phyloP scores from a whole-genome alignment of 2,797 vertebrate genomes.

The Sparus aurata region DNA sequence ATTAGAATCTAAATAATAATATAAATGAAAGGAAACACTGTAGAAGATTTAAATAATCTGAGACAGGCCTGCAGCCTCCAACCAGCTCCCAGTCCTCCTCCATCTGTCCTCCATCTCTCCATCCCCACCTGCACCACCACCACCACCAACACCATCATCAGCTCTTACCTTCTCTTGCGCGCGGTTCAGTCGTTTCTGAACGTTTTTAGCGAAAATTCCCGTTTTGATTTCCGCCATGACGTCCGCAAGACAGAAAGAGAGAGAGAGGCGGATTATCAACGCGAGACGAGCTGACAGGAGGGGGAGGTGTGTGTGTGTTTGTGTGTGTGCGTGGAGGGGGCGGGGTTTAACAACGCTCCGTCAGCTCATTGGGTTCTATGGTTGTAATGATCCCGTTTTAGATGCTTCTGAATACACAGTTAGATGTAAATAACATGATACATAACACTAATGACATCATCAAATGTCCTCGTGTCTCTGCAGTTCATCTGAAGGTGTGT shows the following conservation, averaged over 20 bases:
- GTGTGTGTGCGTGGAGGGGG: slow-evolving; percentile 1
- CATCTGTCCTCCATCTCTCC: background rate
- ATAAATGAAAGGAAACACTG: background rate
- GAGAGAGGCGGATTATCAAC: slow-evolving; percentile 11
- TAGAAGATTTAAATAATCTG: background rate
- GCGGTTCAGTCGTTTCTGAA: slow-evolving; percentile 94
- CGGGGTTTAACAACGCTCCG: slow-evolving; percentile 8
- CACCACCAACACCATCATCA: background rate
- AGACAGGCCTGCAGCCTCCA: slow-evolving; percentile 32
- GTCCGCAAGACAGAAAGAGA: slow-evolving; percentile 53
- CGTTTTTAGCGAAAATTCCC: slow-evolving; percentile 97
- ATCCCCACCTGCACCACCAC: background rate
- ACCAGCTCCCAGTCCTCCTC: background rate
- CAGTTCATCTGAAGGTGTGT: background rate
- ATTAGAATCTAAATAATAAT: background rate
- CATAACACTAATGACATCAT: too few relatives aligned
- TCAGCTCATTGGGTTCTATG: slow-evolving; percentile 26
- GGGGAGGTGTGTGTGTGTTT: slow-evolving; percentile 18
- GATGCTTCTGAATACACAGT: background rate
- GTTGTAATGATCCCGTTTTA: background rate
- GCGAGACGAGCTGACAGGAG: slow-evolving; percentile 39
- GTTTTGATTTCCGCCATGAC: slow-evolving; percentile 97
- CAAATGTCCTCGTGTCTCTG: background rate
- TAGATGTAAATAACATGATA: too few relatives aligned
- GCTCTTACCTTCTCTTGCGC: slow-evolving; percentile 95